Conservation (phyloP, 1,140 invertebrate species). For the Drosophila pseudoananassae region DNA sequence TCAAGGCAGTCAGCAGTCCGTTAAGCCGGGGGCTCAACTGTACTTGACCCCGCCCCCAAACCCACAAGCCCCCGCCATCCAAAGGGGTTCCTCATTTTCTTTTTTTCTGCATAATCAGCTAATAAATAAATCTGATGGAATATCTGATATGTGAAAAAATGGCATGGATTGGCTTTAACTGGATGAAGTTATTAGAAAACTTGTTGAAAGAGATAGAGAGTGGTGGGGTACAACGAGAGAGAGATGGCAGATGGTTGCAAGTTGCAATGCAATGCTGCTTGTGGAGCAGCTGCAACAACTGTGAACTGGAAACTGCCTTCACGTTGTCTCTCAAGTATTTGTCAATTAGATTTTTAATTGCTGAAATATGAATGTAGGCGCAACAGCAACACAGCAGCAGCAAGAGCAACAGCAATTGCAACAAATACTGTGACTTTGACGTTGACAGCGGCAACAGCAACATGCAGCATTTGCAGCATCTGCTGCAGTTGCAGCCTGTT, state of each 20-base stretch:
- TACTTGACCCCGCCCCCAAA: slow-evolving; percentile 38
- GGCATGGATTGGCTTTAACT: slow-evolving; percentile 22
- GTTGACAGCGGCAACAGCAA: slow-evolving; percentile 49
- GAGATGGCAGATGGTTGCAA: slow-evolving; percentile 27
- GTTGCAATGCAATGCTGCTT: slow-evolving; percentile 50
- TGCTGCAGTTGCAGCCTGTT: slow-evolving; percentile 43
- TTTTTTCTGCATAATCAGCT: slow-evolving; percentile 7
- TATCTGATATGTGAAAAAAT: slow-evolving; percentile 9
- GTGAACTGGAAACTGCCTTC: slow-evolving; percentile 63
- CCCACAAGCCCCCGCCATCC: background rate
- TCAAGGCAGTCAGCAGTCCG: slow-evolving; percentile 67
- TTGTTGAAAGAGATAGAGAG: slow-evolving; percentile 23
- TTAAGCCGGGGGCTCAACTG: slow-evolving; percentile 65
- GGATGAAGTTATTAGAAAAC: slow-evolving; percentile 73
- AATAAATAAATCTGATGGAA: slow-evolving; percentile 3
- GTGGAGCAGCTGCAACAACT: slow-evolving; percentile 59
- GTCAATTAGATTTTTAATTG: slow-evolving; percentile 83
- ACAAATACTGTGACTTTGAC: slow-evolving; percentile 49
- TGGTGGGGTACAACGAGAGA: slow-evolving; percentile 1
- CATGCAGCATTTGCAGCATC: slow-evolving; percentile 51
- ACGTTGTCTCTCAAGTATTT: slow-evolving; percentile 79
- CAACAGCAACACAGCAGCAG: slow-evolving; percentile 44
- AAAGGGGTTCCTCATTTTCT: background rate
- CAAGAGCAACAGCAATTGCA: slow-evolving; percentile 24
- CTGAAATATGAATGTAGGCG: slow-evolving; percentile 82